Conservation (phyloP, 2,888 invertebrate species). For the Callyntrura sp. region DNA sequence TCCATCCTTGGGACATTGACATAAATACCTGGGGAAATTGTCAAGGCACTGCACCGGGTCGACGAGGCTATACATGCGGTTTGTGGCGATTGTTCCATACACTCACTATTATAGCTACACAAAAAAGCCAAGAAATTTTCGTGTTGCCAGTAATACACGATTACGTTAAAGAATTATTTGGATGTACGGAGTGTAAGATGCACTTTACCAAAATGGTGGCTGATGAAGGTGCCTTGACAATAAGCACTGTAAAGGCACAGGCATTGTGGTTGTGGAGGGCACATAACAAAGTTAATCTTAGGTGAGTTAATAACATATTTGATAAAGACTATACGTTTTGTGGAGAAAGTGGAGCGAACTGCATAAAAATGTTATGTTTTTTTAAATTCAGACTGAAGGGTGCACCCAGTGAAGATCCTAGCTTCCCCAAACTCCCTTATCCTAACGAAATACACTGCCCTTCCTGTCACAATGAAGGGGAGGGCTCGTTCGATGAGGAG, state of each 20-base stretch:
- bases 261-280: conserved; percentile 97
- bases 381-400: conserved; percentile 88
- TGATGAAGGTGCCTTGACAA: conserved; percentile 87
- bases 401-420: conserved; percentile 95
- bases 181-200: conserved; percentile 95
- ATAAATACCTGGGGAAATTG: conserved; percentile 91
- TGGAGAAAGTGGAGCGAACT: no score
- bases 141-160: conserved; percentile 94
- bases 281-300: conserved; percentile 96
- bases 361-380: not conserved
- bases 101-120: conserved; percentile 91
- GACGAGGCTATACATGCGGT: conserved; percentile 96
- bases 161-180: conserved; percentile 96
- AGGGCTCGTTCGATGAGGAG: conserved; percentile 88
- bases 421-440: conserved; percentile 95
- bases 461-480: conserved; percentile 87
- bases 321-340: no score
- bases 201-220: conserved; percentile 96
- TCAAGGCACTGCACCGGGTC: conserved; percentile 89
- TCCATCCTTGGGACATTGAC: conserved; percentile 82
- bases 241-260: conserved; percentile 81
- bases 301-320: conserved; percentile 85
- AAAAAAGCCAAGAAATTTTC: conserved; percentile 86
- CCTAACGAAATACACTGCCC: conserved; percentile 90
- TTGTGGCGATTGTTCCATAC: conserved; percentile 98